Conservation (phyloP, 2,113 vertebrate species). For the Azemiops feae region DNA sequence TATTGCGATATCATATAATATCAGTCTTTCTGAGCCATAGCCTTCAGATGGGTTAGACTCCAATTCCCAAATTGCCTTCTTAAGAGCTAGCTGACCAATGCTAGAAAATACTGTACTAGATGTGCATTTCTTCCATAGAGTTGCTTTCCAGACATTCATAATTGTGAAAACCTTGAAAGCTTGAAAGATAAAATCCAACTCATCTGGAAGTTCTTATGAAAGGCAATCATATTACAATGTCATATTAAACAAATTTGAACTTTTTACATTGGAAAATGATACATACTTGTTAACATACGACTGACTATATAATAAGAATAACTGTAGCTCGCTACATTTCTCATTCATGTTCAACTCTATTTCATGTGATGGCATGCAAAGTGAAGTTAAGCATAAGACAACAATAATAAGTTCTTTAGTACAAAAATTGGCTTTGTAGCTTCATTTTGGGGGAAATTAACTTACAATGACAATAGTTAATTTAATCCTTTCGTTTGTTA, state of each 20-base stretch:
- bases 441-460: conserved; percentile 41
- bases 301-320: conserved; percentile 33
- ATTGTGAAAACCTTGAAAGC: neutral
- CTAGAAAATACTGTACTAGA: neutral
- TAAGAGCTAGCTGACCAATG: neutral
- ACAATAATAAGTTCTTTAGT: conserved; percentile 1
- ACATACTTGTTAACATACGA: neutral
- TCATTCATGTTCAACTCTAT: conserved; percentile 31
- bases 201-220: neutral
- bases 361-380: conserved; percentile 34
- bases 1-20: neutral
- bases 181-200: neutral
- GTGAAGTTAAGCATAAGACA: conserved; percentile 28
- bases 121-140: neutral
- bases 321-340: conserved; percentile 25
- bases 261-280: neutral
- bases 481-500: conserved; percentile 34
- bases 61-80: neutral
- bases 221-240: neutral
- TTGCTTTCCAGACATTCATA: neutral
- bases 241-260: neutral
- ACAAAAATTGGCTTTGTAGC: conserved; percentile 49
- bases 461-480: conserved; percentile 39
- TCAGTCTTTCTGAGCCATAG: neutral
- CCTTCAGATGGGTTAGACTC: neutral